Percentiles rank a stretch among this genome's conserved stretches.
Evolutionary conservation across 2,797 vertebrate species (phyloP).

Genomic region (Sebastiscus tertius): DNA sequence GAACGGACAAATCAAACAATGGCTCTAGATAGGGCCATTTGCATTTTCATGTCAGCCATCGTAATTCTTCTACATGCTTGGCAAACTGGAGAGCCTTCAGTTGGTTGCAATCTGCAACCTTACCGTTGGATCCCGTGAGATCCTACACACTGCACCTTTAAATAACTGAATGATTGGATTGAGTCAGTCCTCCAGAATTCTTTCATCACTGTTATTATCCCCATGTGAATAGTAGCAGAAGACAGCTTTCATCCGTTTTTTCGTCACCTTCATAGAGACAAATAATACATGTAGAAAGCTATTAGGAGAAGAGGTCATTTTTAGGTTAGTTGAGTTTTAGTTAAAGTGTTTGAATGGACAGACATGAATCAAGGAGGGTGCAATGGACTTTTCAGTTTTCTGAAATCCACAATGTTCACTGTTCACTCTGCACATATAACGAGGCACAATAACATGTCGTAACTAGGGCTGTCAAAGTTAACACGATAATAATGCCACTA

Average conservation of each 20-base stretch:
- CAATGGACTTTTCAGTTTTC: background rate
- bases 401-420: no score
- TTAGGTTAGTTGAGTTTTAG: background rate
- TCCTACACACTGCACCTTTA: background rate
- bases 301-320: background rate
- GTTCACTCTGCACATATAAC: background rate
- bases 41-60: no score
- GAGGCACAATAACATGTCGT: no score
- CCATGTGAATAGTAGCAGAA: background rate
- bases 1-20: no score
- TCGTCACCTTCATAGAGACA: background rate
- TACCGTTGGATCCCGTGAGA: fast-evolving
- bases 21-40: no score
- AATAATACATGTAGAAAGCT: background rate
- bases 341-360: background rate
- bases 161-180: background rate
- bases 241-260: background rate
- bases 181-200: background rate
- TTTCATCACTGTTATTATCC: background rate
- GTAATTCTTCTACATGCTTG: no score
- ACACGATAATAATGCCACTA: no score
- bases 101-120: no score
- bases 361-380: background rate
- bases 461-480: no score
- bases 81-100: fast-evolving